These are phyloP conservation scores for Sebastes schlegelii DNA, from an alignment of 2,113 vertebrate species.

Conservation along the genomic window DNA sequence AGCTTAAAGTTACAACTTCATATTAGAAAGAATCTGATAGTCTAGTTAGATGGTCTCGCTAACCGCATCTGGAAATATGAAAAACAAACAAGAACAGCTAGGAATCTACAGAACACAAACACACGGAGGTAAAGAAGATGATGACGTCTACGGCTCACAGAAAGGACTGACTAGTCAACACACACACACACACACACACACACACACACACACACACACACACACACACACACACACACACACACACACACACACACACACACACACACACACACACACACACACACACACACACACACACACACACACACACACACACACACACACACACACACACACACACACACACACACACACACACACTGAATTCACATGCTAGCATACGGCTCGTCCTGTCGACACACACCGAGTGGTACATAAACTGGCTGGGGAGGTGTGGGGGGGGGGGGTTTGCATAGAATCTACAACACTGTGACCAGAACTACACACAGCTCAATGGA, in stretches of 20 bases:
- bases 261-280: conserved; percentile 12
- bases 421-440: neutral
- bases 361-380: conserved; percentile 60
- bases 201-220: conserved; percentile 15
- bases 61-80: neutral
- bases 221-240: neutral
- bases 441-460: conserved; percentile 68
- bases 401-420: conserved; percentile 74
- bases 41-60: conserved; percentile 8
- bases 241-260: conserved; percentile 12
- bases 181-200: conserved; percentile 16
- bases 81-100: neutral
- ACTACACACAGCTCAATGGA: neutral
- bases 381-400: conserved; percentile 70
- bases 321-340: conserved; percentile 1
- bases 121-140: conserved; percentile 24
- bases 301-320: conserved; percentile 10
- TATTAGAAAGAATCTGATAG: neutral
- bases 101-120: conserved; percentile 24
- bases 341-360: conserved; percentile 15
- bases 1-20: conserved; percentile 16
- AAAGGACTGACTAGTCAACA: conserved; percentile 21
- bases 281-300: no score
- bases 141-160: conserved; percentile 57
- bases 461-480: conserved; percentile 52